Percentiles rank a stretch among this genome's conserved stretches.
Conservation (phyloP, 2,113 vertebrate species). For the human (Homo sapiens) region DNA sequence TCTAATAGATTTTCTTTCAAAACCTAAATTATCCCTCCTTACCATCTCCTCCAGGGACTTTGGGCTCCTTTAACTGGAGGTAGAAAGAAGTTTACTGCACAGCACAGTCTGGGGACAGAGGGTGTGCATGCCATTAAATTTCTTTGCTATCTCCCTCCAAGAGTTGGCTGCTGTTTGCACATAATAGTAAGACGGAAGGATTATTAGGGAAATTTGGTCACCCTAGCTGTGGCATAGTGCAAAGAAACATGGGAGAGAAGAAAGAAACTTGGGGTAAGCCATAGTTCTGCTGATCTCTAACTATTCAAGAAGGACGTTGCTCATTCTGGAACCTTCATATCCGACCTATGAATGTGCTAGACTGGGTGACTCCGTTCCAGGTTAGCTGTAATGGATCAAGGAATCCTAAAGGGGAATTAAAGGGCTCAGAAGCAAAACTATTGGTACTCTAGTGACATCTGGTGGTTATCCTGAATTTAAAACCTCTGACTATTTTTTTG, state of each 20-base stretch:
- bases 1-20: conserved; percentile 4
- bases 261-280: not conserved
- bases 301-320: not conserved
- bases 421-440: not conserved
- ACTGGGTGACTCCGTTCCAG: not conserved
- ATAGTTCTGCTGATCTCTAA: not conserved
- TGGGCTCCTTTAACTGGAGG: not conserved
- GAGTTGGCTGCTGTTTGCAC: not conserved
- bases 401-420: not conserved
- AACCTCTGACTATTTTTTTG: not conserved
- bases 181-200: not conserved
- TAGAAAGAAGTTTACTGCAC: not conserved
- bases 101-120: not conserved
- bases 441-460: conserved; percentile 83
- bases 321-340: not conserved
- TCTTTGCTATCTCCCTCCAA: not conserved
- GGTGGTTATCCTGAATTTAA: conserved; percentile 71
- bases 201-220: not conserved
- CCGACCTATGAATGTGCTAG: not conserved
- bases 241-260: not conserved
- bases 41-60: not conserved
- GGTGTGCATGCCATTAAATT: not conserved
- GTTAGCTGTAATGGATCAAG: too few relatives aligned
- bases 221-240: not conserved
- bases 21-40: not conserved